A percentile compares a stretch with the other conserved stretches of the same genome.
These are phyloP conservation scores for Nomada fucata DNA, from an alignment of 2,888 invertebrate species.

Conservation along the genomic window DNA sequence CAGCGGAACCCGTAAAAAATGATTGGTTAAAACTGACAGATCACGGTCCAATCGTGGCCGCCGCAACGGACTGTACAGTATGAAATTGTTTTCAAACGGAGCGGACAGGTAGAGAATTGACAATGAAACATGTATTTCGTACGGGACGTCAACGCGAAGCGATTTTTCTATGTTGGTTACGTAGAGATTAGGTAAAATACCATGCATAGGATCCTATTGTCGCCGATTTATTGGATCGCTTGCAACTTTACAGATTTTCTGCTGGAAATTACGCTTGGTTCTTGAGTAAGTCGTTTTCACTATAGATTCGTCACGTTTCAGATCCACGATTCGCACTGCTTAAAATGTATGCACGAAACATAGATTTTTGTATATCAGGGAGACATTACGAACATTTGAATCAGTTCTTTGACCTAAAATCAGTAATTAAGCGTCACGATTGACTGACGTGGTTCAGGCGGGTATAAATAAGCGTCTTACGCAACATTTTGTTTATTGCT, in stretches of 20 bases:
- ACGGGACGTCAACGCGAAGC: not conserved
- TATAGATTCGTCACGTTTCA: not conserved
- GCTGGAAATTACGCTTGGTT: slow-evolving; percentile 6
- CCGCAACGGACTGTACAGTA: not conserved
- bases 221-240: slow-evolving; percentile 1
- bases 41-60: slow-evolving; percentile 24
- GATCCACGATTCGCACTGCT: not conserved
- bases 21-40: slow-evolving; percentile 29
- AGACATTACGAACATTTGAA: not conserved
- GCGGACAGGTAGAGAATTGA: not conserved
- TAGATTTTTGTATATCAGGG: not conserved
- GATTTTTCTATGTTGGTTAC: not conserved
- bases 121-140: not conserved
- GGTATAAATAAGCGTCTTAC: slow-evolving; percentile 61
- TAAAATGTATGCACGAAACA: not conserved
- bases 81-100: not conserved
- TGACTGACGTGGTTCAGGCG: slow-evolving; percentile 9
- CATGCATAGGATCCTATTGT: not conserved
- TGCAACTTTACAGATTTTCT: not conserved
- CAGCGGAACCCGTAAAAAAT: slow-evolving; percentile 10
- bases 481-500: slow-evolving; percentile 60
- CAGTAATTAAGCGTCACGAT: not conserved
- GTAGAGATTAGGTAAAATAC: not conserved
- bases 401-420: not conserved
- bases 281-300: not conserved